Evolutionary conservation across 2,888 invertebrate species (phyloP).

Genomic region (Candidula unifasciata): DNA sequence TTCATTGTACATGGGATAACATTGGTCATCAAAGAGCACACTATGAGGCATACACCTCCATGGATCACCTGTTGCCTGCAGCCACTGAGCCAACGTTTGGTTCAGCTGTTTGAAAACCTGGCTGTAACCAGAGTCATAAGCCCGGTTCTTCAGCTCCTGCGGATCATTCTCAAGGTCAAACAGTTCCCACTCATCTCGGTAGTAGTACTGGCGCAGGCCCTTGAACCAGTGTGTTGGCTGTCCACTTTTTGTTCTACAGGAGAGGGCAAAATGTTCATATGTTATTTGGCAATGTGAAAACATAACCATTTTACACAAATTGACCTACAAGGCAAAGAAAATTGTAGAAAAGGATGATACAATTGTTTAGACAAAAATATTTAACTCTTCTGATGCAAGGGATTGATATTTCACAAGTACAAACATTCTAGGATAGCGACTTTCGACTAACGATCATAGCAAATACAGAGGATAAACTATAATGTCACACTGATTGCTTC

Average conservation of each 20-base stretch:
- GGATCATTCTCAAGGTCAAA: constrained; percentile 89
- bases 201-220: constrained; percentile 86
- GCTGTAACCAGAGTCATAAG: constrained; percentile 77
- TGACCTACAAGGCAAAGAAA: no score
- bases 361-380: no score
- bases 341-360: no score
- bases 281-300: no score
- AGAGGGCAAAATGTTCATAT: background rate
- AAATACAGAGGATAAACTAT: no score
- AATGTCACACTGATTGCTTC: no score
- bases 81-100: constrained; percentile 84
- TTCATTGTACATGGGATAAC: constrained; percentile 42
- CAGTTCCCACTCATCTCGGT: constrained; percentile 91
- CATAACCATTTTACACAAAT: no score
- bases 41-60: constrained; percentile 91
- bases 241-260: constrained; percentile 81
- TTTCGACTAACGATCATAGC: no score
- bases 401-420: no score
- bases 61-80: constrained; percentile 87
- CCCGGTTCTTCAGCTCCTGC: constrained; percentile 86
- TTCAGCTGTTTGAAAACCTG: constrained; percentile 80
- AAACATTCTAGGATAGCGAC: no score
- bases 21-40: constrained; percentile 81
- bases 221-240: constrained; percentile 89
- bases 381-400: no score